phyloP scores from a whole-genome alignment of 2,888 invertebrate species.

The Argynnis bischoffii region DNA sequence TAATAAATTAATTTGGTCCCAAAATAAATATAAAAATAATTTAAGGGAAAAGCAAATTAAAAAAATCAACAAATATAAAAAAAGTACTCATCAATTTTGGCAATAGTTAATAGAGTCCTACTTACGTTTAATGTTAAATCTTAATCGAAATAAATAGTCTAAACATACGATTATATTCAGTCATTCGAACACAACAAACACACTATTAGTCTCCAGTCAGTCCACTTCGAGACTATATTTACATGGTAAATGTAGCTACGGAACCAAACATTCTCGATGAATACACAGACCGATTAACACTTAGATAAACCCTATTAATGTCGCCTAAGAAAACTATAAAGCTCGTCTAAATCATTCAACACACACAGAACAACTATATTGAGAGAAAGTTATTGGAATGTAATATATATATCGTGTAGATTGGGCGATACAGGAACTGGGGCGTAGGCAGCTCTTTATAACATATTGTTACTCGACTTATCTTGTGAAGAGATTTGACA shows the following conservation, averaged over 20 bases:
- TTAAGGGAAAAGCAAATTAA: conserved; percentile 70
- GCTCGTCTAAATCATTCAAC: conserved; percentile 67
- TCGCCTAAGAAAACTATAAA: conserved; percentile 74
- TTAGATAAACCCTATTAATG: conserved; percentile 62
- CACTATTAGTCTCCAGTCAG: conserved; percentile 52
- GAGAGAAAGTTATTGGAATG: conserved; percentile 73
- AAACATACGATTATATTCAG: conserved; percentile 68
- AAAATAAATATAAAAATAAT: conserved; percentile 80
- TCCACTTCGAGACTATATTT: conserved; percentile 63
- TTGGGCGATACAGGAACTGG: conserved; percentile 48
- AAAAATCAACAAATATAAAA: conserved; percentile 72
- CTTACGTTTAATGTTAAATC: conserved; percentile 70
- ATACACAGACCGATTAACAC: conserved; percentile 65
- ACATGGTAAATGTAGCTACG: conserved; percentile 61
- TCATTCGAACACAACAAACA: conserved; percentile 62
- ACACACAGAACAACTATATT: conserved; percentile 64
- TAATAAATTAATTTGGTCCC: conserved; percentile 83
- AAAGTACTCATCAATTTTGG: conserved; percentile 80
- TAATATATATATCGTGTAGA: conserved; percentile 54
- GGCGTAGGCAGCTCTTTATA: conserved; percentile 47
- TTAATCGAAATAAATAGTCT: conserved; percentile 76
- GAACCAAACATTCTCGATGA: conserved; percentile 62
- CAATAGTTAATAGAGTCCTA: conserved; percentile 77
- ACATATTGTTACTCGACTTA: conserved; percentile 41
- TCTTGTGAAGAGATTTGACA: conserved; percentile 11